Conservation (phyloP, 2,797 vertebrate species). For the Pantherophis vulpinus region DNA sequence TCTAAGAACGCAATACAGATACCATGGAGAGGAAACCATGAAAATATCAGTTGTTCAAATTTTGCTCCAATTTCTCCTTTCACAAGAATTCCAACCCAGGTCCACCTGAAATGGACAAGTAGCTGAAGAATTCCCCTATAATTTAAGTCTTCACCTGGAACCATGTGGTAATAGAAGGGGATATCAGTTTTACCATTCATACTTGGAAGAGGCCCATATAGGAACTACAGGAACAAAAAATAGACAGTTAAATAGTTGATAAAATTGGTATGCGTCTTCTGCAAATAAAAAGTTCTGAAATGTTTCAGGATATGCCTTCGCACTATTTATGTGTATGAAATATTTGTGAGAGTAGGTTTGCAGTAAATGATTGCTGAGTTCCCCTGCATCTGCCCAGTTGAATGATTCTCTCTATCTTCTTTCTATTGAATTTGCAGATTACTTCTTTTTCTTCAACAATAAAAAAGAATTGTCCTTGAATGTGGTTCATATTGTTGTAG, state of each 20-base stretch:
- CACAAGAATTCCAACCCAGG: background rate
- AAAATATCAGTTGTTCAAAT: background rate
- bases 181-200: background rate
- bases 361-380: background rate
- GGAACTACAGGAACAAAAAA: background rate
- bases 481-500: background rate
- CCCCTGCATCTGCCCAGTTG: background rate
- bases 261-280: background rate
- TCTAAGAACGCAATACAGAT: background rate
- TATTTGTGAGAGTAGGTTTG: background rate
- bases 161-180: background rate
- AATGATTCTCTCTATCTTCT: background rate
- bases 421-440: background rate
- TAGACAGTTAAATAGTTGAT: background rate
- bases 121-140: background rate
- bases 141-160: background rate
- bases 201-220: background rate
- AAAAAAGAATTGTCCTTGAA: background rate
- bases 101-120: background rate
- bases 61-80: background rate
- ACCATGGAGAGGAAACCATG: background rate
- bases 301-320: background rate
- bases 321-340: background rate
- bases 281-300: background rate
- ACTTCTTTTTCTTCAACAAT: background rate